Evolutionary conservation across 2,888 invertebrate genomes (phyloP), one percentile per base, ranked within the genome.

Genomic region (Pegoplata infirma): DNA sequence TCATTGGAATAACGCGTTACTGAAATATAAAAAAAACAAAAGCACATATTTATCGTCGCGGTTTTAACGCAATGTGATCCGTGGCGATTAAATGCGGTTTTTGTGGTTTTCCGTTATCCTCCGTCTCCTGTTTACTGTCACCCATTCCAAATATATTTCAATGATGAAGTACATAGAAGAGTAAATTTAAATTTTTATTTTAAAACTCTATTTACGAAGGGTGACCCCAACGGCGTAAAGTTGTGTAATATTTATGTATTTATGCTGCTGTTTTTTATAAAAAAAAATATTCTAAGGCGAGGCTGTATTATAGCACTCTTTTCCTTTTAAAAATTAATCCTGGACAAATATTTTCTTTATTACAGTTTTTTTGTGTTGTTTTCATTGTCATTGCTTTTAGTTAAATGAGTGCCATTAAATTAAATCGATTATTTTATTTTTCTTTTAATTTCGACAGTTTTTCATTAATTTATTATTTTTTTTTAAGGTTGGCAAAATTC

Each of bases 371-470:
- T 23, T 44, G 47, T 44, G 14, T 28, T 46, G 28, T 66, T 68
- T 79, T 75, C 67, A 79, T 64, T 79, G 79, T 67, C 46, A 74
- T 79, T 80, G 85, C 86, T 87, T 85, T 86, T 86, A 86, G 85
- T 86, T 86, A 87, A 86, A 86, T 87, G 87, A 85, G 83, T 85
- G 84, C 83, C 84, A 86, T 86, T 84, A 87, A 86, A 87, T 85
- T 87, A 84, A 87, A 87, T 87, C 86, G 86, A 87, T 87, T 59
- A 58, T 56, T 49, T 66, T 71, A 51, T 32, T 46, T 32, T 58
- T 61, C 53, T 55, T 46, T 51, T 53, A 46, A 46, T 71, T 58
- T 61, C 36, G n/a, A n/a, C 12, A 4, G 12, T 36, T 36, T 36
- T 36, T 1, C 4, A 36, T 36, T 36, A 10, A 7, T 40, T 40